phyloP scores from a whole-genome alignment of 92 coral and sea anemone genomes.

The Umimayanthus chanpuru region DNA sequence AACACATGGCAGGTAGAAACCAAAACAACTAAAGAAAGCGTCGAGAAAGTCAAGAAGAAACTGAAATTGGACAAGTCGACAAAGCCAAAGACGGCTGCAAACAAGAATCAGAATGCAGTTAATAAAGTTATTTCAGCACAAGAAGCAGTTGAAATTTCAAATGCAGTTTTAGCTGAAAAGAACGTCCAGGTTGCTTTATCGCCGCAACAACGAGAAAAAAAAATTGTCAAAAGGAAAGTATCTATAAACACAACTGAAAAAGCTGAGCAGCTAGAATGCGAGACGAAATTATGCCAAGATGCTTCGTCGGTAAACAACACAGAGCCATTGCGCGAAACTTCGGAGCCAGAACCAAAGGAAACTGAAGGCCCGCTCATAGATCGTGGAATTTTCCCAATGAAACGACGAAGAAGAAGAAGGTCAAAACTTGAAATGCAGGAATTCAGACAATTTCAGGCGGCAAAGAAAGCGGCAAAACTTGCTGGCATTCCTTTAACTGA shows the following conservation, averaged over 20 bases:
- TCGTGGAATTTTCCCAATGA: conserved; percentile 41
- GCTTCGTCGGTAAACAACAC: conserved; percentile 1
- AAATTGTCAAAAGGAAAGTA: conserved; percentile 18
- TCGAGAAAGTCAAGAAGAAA: conserved; percentile 43
- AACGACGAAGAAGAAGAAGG: conserved; percentile 41
- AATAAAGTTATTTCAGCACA: conserved; percentile 30
- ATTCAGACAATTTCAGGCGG: conserved; percentile 9
- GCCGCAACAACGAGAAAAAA: conserved; percentile 26
- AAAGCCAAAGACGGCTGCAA: background rate
- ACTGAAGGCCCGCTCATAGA: conserved; percentile 23
- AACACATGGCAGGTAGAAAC: conserved; percentile 86
- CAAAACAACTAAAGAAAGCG: conserved; percentile 48
- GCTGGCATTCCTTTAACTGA: conserved; percentile 2
- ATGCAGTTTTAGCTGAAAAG: conserved; percentile 36
- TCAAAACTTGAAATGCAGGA: conserved; percentile 43
- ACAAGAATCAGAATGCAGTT: background rate
- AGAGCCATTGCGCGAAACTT: background rate
- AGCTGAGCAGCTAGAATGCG: background rate
- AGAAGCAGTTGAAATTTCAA: conserved; percentile 39
- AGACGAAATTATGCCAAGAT: background rate
- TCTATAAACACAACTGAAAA: background rate
- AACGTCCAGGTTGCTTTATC: background rate
- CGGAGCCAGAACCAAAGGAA: background rate
- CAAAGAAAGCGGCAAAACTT: conserved; percentile 17
- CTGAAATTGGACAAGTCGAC: conserved; percentile 45